Evolutionary conservation across 2,797 vertebrate species (phyloP).

Genomic region (Enteromius paludinosus): DNA sequence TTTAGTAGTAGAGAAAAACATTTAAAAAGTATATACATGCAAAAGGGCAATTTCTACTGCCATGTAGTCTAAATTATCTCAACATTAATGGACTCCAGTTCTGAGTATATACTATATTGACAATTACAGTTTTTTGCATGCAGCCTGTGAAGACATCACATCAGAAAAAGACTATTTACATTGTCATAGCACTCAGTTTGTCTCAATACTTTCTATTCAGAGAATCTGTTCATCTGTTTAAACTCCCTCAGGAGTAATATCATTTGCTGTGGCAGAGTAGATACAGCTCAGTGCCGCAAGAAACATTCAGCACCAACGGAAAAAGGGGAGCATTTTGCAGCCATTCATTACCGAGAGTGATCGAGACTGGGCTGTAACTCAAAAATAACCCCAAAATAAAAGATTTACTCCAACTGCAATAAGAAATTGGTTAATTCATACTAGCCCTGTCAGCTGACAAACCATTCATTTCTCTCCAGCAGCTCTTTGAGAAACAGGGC

Average conservation of each 20-base stretch:
- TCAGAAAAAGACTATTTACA: background rate
- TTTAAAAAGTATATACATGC: background rate
- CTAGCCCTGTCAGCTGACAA: conserved; percentile 31
- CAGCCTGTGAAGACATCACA: background rate
- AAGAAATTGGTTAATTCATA: conserved; percentile 30
- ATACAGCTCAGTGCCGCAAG: background rate
- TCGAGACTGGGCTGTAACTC: conserved; percentile 29
- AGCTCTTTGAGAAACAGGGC: conserved; percentile 25
- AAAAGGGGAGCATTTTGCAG: conserved; percentile 20
- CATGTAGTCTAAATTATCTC: background rate
- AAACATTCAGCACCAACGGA: background rate
- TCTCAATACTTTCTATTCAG: background rate
- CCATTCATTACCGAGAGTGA: conserved; percentile 7
- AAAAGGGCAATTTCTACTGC: background rate
- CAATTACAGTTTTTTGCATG: background rate
- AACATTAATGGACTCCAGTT: background rate
- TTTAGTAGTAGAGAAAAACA: background rate
- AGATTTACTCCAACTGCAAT: conserved; percentile 37
- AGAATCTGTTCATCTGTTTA: background rate
- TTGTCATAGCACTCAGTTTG: conserved; percentile 9
- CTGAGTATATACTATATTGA: background rate
- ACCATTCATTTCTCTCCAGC: conserved; percentile 35
- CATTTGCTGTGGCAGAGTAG: background rate
- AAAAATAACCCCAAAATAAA: conserved; percentile 28
- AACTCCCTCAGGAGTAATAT: conserved; percentile 7